Percentiles rank a stretch among this genome's conserved stretches.
phyloP scores from a whole-genome alignment of 2,113 vertebrate species.

The Saccopteryx leptura region DNA sequence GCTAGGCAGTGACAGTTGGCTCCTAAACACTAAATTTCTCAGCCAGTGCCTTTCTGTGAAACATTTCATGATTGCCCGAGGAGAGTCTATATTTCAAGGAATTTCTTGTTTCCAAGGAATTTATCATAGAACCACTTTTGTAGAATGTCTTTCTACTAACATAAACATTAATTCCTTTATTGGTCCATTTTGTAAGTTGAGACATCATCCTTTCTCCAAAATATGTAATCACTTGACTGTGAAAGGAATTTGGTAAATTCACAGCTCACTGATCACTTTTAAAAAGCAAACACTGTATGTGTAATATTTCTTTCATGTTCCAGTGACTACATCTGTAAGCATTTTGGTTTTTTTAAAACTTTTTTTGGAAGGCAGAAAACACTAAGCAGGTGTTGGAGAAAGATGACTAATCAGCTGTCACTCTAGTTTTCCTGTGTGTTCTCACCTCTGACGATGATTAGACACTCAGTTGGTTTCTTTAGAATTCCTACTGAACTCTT shows the following conservation, averaged over 20 bases:
- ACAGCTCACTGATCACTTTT: neutral
- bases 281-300: neutral
- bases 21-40: neutral
- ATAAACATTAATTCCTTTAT: neutral
- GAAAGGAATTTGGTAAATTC: slow-evolving; percentile 47
- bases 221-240: neutral
- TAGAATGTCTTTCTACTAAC: neutral
- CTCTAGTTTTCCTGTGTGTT: neutral
- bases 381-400: slow-evolving; percentile 17
- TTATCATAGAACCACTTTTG: neutral
- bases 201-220: neutral
- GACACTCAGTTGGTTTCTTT: slow-evolving; percentile 36
- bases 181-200: neutral
- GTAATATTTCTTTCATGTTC: neutral
- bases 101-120: slow-evolving; percentile 10
- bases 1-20: neutral
- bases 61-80: neutral
- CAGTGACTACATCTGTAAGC: neutral
- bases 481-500: slow-evolving; percentile 32
- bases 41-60: neutral
- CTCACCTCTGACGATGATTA: slow-evolving; percentile 15
- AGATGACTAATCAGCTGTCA: slow-evolving; percentile 2
- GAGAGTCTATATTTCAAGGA: neutral
- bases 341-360: neutral
- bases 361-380: slow-evolving; percentile 45